These are phyloP conservation scores for Gasteruption jaculator DNA, from an alignment of 2,888 invertebrate species.

Conservation along the genomic window DNA sequence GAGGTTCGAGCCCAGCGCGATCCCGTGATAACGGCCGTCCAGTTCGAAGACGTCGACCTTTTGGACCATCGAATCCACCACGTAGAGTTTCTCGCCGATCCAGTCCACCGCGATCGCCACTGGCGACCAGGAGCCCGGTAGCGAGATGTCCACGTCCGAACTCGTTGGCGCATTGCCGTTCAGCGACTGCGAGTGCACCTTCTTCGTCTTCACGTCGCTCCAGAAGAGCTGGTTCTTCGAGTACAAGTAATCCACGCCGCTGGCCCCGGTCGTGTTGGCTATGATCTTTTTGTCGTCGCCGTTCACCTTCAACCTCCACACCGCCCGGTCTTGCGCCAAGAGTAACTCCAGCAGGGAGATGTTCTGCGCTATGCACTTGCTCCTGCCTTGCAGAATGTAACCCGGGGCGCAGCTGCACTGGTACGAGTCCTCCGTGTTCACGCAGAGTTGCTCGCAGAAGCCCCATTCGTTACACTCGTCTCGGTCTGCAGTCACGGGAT, in stretches of 20 bases:
- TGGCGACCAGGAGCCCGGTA: slow-evolving; percentile 85
- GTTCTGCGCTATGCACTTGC: slow-evolving; percentile 63
- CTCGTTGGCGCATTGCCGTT: slow-evolving; percentile 25
- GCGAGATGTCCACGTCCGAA: slow-evolving; percentile 63
- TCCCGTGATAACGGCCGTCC: slow-evolving; percentile 81
- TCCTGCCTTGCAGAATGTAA: slow-evolving; percentile 62
- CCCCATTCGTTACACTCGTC: slow-evolving; percentile 93
- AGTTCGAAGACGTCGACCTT: slow-evolving; percentile 93
- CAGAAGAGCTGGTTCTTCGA: slow-evolving; percentile 75
- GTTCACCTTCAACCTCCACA: slow-evolving; percentile 64
- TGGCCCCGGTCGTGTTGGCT: slow-evolving; percentile 80
- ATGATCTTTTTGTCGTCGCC: slow-evolving; percentile 63
- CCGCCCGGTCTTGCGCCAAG: slow-evolving; percentile 68
- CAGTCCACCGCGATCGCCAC: slow-evolving; percentile 93
- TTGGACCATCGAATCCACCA: slow-evolving; percentile 87
- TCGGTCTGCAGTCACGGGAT: slow-evolving; percentile 61
- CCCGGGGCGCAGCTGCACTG: slow-evolving; percentile 79
- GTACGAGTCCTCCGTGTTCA: slow-evolving; percentile 82
- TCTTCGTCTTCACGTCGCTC: slow-evolving; percentile 85
- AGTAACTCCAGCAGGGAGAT: slow-evolving; percentile 60
- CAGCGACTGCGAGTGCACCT: slow-evolving; percentile 60
- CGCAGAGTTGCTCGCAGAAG: slow-evolving; percentile 91
- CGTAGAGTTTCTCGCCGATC: slow-evolving; percentile 94
- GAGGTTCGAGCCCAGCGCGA: slow-evolving; percentile 86
- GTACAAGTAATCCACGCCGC: slow-evolving; percentile 82